Evolutionary conservation across 2,888 invertebrate species (phyloP).

Genomic region (Drosophila incognita): DNA sequence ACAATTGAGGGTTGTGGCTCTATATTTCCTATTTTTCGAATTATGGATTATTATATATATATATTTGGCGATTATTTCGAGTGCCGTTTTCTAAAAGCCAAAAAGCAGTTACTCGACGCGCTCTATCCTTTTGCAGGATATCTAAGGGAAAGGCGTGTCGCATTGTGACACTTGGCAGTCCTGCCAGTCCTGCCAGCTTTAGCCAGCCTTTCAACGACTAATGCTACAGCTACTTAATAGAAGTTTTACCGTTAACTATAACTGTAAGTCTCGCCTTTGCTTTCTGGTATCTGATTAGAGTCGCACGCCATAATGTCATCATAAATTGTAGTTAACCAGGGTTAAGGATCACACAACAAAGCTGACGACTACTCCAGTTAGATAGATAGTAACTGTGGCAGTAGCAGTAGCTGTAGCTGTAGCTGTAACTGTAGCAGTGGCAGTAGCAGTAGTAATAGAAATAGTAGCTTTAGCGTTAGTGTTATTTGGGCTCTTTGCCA

Average conservation of each 20-base stretch:
- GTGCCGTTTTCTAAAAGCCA: accelerated
- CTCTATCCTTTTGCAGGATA: conserved; percentile 18
- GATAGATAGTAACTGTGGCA: not conserved
- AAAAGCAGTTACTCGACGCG: not conserved
- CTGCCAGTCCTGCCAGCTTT: not conserved
- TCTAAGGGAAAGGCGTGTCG: conserved; percentile 48
- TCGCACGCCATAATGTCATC: conserved; percentile 81
- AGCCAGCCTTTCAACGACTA: not conserved
- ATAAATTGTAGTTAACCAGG: conserved; percentile 74
- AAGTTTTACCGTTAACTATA: conserved; percentile 45
- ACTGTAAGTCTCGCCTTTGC: conserved; percentile 44
- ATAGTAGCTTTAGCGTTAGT: conserved; percentile 1
- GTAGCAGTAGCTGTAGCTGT: no score
- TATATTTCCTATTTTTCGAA: not conserved
- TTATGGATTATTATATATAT: not conserved
- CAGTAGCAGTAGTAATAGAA: not conserved
- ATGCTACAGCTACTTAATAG: conserved; percentile 35
- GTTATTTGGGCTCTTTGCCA: not conserved
- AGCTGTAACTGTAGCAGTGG: not conserved
- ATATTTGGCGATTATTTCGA: not conserved
- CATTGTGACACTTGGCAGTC: conserved; percentile 61
- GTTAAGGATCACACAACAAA: conserved; percentile 49
- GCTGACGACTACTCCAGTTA: not conserved
- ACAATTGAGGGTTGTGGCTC: not conserved
- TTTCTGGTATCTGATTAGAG: conserved; percentile 59